Evolutionary conservation across 2,888 invertebrate species (phyloP).

Genomic region (Pediacus dermestoides): DNA sequence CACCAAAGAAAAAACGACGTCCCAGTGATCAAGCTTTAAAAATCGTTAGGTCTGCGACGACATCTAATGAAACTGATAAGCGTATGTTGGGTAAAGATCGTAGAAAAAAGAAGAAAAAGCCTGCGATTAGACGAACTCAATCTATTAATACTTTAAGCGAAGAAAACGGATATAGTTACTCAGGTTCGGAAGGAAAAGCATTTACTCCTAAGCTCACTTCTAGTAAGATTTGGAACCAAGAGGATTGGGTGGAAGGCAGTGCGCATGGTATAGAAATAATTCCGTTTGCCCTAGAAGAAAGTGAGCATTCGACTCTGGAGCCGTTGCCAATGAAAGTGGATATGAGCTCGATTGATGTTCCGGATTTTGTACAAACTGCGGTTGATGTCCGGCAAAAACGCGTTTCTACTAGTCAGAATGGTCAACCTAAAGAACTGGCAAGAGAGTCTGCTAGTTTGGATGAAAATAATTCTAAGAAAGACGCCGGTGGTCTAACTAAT

Average conservation of each 20-base stretch:
- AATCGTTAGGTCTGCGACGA: slow-evolving; percentile 43
- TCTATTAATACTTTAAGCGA: slow-evolving; percentile 14
- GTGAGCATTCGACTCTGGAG: slow-evolving; percentile 44
- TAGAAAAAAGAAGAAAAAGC: slow-evolving; percentile 23
- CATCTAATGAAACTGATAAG: slow-evolving; percentile 16
- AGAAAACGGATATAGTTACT: not conserved
- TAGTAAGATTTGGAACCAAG: slow-evolving; percentile 28
- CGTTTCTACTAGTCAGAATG: slow-evolving; percentile 32
- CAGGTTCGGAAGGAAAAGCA: slow-evolving; percentile 2
- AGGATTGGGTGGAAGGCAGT: slow-evolving; percentile 33
- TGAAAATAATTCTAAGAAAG: slow-evolving; percentile 27
- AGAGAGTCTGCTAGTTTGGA: slow-evolving; percentile 43
- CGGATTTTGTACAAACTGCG: slow-evolving; percentile 51
- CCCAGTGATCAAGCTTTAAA: slow-evolving; percentile 73
- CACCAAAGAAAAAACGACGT: slow-evolving; percentile 60
- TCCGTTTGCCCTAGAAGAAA: slow-evolving; percentile 46
- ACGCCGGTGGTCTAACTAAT: too few relatives aligned
- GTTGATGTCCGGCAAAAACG: slow-evolving; percentile 41
- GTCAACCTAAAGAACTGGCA: slow-evolving; percentile 16
- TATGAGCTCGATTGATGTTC: slow-evolving; percentile 26
- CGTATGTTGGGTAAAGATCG: slow-evolving; percentile 24
- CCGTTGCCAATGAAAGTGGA: slow-evolving; percentile 31
- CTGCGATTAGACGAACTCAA: slow-evolving; percentile 30
- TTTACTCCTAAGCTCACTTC: slow-evolving; percentile 21
- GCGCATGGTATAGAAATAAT: slow-evolving; percentile 36